Base-by-base conservation (phyloP, 2,113 vertebrate species). In the Vulpes vulpes region DNA sequence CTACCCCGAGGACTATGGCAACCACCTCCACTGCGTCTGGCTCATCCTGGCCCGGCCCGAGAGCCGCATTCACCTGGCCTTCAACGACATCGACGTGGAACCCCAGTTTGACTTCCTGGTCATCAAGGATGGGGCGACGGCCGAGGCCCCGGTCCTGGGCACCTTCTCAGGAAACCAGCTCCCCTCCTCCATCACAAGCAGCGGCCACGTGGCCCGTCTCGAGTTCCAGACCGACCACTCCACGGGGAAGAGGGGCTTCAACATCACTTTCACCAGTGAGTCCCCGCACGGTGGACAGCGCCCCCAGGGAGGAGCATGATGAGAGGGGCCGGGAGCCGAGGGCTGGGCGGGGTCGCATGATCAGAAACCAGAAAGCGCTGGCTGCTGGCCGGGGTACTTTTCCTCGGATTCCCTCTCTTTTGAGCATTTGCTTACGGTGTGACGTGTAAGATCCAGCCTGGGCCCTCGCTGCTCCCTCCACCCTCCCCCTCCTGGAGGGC, bases 211-310 rank as follows among this genome's bases (percentile, higher is more conserved):
- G 71, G 99, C 99, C 53, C 99, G 99, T 23, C 98, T 99, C 38
- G 99, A 99, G 98, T 99, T 99, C 99, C 99, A 99, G 98, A 99
- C 99, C 0, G 99, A 99, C 98, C 99, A 99, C 98, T 99, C 99
- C n/a, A 99, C 99, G 6, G 99, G 99, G 81, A 99, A 99, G 97
- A 98, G 99, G 74, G 99, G 99, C 67, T 99, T 99, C 98, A 99
- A 99, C 98, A 99, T 99, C 98, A 99, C 99, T 3, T 99, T 99
- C 97, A 99, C 99, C 84, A 99, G 99, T 99, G 98, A 98, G 99
- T 99, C 51, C 9, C n/a, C 0, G 27, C 30, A 17, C 25, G 82
- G 17, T 0, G 0, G 0, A 23, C 9, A 19, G 67, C 60, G 16
- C 27, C 38, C 69, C 55, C 6, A 0, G 1, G n/a, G 69, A 91